Evolutionary conservation across 2,888 invertebrate species (phyloP).

Genomic region (Dicranocentrus wangi): DNA sequence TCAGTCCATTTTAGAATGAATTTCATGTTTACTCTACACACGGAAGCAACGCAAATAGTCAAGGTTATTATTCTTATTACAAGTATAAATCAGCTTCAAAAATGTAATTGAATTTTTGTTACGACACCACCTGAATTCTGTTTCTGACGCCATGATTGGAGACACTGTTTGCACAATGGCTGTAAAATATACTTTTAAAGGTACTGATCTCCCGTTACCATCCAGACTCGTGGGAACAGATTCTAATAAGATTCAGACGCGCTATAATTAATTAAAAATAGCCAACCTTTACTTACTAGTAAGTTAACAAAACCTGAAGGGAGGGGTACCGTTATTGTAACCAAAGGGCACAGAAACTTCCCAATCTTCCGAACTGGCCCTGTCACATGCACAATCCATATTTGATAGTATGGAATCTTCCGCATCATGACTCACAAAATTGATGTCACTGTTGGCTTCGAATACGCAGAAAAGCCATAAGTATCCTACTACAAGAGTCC

Average conservation of each 20-base stretch:
- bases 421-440: too few species aligned
- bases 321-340: too few species aligned
- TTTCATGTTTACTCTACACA: slow-evolving; percentile 77
- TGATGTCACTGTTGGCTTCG: too few species aligned
- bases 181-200: slow-evolving; percentile 81
- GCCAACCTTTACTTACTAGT: too few species aligned
- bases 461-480: too few species aligned
- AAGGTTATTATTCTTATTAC: not conserved
- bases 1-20: slow-evolving; percentile 75
- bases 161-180: slow-evolving; percentile 90
- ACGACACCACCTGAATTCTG: slow-evolving; percentile 80
- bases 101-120: not conserved
- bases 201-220: not conserved
- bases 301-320: too few species aligned
- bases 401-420: too few species aligned
- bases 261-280: too few species aligned
- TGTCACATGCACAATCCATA: too few species aligned
- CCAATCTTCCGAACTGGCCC: too few species aligned
- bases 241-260: not conserved
- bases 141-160: slow-evolving; percentile 91
- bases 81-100: not conserved
- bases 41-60: not conserved
- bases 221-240: not conserved
- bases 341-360: too few species aligned
- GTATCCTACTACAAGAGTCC: too few species aligned